Percentiles rank a stretch among this genome's conserved stretches.
Conservation (phyloP, 2,888 invertebrate species). For the Caenorhabditis sp. region DNA sequence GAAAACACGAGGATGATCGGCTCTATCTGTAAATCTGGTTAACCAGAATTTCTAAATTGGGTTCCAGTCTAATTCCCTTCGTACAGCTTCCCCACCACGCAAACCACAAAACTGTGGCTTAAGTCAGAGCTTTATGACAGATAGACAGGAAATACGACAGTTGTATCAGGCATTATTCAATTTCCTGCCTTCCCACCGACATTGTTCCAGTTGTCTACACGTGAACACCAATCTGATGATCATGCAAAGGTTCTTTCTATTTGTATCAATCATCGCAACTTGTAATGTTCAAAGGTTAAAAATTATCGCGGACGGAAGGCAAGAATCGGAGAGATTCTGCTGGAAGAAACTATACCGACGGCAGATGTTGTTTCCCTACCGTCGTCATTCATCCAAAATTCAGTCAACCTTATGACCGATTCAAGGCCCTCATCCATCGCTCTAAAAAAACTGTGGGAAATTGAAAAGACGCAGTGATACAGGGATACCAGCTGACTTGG, state of each 20-base stretch:
- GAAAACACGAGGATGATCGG: slow-evolving; percentile 16
- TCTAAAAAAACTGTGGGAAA: neutral
- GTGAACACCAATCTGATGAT: slow-evolving; percentile 21
- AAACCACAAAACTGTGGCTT: neutral
- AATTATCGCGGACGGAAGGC: neutral
- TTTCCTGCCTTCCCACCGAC: neutral
- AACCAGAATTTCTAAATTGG: too few species aligned
- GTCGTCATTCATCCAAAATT: slow-evolving; percentile 27
- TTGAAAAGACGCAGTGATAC: neutral
- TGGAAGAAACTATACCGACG: slow-evolving; percentile 1
- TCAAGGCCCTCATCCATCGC: neutral
- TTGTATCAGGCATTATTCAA: neutral
- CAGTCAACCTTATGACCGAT: slow-evolving; percentile 11
- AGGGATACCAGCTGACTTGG: slow-evolving; percentile 25
- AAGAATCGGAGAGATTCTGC: neutral
- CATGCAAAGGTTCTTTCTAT: neutral
- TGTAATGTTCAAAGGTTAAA: slow-evolving; percentile 25
- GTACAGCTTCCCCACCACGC: too few species aligned
- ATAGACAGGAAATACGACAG: neutral
- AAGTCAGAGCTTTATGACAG: too few species aligned
- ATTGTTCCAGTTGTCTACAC: neutral
- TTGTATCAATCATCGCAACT: slow-evolving; percentile 8
- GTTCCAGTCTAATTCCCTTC: too few species aligned
- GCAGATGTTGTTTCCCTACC: neutral
- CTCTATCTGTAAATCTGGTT: too few species aligned